phyloP scores from a whole-genome alignment of 2,113 vertebrate species.

The Meles meles region DNA sequence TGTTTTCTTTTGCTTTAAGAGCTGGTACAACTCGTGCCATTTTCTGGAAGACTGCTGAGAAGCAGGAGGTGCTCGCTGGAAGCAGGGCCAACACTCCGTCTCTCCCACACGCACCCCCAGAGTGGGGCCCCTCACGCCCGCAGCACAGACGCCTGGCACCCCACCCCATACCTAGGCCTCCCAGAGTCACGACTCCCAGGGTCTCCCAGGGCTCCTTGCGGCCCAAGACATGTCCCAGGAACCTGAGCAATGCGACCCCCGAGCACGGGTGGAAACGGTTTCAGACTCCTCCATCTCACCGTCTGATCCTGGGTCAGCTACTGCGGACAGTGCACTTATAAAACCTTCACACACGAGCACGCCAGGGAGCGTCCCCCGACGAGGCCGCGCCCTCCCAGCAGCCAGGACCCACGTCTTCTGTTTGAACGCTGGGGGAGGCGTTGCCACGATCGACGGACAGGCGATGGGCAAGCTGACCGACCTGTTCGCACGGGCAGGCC shows the following conservation, averaged over 20 bases:
- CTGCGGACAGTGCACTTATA: neutral
- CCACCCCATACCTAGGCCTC: neutral
- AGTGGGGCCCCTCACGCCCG: neutral
- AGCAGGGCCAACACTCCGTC: accelerated
- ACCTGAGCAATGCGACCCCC: neutral
- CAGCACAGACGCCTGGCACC: neutral
- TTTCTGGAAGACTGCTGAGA: neutral
- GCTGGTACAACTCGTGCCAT: too few relatives aligned
- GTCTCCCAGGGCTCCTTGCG: accelerated
- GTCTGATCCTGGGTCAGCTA: neutral
- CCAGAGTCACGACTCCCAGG: neutral
- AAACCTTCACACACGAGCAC: neutral
- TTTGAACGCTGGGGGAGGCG: accelerated
- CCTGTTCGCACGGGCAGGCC: neutral
- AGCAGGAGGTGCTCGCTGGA: accelerated
- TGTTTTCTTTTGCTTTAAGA: neutral
- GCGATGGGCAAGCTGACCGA: accelerated
- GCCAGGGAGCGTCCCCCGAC: neutral
- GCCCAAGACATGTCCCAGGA: too few relatives aligned
- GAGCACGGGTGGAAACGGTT: accelerated
- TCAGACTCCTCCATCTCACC: accelerated
- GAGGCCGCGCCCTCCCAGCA: too few relatives aligned
- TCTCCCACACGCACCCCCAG: accelerated
- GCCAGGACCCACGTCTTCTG: accelerated
- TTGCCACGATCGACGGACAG: accelerated